A percentile compares a stretch with the other conserved stretches of the same genome.
Conservation (phyloP, 2,113 vertebrate genomes). For the Oophaga pumilio region DNA sequence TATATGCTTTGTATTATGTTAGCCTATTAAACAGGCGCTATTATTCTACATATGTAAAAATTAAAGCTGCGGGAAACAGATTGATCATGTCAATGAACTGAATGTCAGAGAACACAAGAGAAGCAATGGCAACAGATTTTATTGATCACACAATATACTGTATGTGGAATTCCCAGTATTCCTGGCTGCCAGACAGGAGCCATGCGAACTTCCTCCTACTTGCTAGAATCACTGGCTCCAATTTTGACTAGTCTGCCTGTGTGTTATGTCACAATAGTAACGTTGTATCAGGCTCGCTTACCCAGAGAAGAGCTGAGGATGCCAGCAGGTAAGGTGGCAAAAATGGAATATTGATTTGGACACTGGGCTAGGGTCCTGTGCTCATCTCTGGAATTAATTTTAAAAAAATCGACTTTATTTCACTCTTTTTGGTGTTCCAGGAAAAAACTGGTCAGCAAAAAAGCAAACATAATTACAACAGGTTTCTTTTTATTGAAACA, state of each 20-base stretch:
- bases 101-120: background rate
- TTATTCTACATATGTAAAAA: background rate
- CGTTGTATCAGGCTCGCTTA: too few relatives aligned
- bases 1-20: constrained; percentile 21
- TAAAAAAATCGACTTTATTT: background rate
- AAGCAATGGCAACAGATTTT: background rate
- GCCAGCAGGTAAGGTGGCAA: too few relatives aligned
- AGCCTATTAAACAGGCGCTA: background rate
- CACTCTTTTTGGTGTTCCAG: background rate
- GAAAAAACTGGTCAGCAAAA: background rate
- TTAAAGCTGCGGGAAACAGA: background rate
- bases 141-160: background rate
- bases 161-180: background rate
- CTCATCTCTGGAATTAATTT: too few relatives aligned
- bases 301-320: too few relatives aligned
- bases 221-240: too few relatives aligned
- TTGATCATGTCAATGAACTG: background rate
- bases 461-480: too few relatives aligned
- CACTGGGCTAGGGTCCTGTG: too few relatives aligned
- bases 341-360: too few relatives aligned
- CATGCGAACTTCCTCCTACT: too few relatives aligned
- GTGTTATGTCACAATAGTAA: too few relatives aligned
- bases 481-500: background rate
- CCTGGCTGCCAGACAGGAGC: too few relatives aligned
- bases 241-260: too few relatives aligned